phyloP scores from a whole-genome alignment of 2,113 vertebrate genomes.

The Apodemus sylvaticus region DNA sequence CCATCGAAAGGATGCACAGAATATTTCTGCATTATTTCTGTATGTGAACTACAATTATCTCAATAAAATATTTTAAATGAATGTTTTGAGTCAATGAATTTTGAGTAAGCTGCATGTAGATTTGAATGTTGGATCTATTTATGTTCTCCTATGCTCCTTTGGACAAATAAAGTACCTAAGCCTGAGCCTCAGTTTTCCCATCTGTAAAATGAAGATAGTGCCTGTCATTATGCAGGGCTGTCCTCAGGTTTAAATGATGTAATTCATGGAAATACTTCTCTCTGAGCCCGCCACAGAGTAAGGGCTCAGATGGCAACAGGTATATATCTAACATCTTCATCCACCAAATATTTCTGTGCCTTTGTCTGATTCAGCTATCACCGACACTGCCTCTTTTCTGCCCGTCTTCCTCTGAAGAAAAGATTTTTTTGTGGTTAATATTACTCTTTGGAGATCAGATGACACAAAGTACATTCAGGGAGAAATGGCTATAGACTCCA shows the following conservation, averaged over 20 bases:
- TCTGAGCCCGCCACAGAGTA: neutral
- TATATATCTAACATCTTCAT: neutral
- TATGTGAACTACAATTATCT: neutral
- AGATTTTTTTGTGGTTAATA: neutral
- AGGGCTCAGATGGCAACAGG: neutral
- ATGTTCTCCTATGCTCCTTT: neutral
- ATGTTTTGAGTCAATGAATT: neutral
- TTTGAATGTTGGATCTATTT: neutral
- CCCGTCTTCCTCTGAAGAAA: neutral
- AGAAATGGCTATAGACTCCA: neutral
- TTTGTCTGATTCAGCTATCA: neutral
- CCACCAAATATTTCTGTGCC: neutral
- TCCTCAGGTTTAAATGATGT: neutral
- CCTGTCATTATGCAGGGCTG: neutral
- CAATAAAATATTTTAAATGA: neutral
- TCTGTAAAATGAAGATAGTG: neutral
- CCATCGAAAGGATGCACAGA: neutral
- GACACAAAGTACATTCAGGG: neutral
- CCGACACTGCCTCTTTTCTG: neutral
- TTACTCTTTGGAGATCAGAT: neutral
- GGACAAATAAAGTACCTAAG: neutral
- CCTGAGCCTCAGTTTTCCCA: neutral
- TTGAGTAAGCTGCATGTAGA: neutral
- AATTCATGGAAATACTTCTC: neutral
- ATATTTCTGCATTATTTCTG: neutral